Evolutionary conservation across 1,140 invertebrate genomes (phyloP).

Genomic region (Dufourea novaeangliae): DNA sequence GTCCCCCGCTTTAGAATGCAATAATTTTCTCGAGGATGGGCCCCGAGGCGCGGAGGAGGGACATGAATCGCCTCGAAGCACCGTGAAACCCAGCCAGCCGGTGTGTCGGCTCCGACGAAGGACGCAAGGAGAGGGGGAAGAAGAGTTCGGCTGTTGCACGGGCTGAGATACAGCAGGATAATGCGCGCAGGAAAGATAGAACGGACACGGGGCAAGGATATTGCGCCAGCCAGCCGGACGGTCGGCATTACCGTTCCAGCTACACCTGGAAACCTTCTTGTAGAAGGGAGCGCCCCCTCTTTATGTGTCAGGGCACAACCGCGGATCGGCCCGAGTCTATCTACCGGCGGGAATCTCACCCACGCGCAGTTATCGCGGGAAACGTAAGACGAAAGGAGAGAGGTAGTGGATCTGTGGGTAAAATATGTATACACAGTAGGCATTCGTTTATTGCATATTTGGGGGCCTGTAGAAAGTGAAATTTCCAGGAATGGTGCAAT

Average conservation of each 20-base stretch:
- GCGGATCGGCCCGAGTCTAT: constrained; percentile 15
- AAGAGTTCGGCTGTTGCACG: constrained; percentile 38
- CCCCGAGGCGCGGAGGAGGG: constrained; percentile 3
- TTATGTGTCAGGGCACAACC: constrained; percentile 5
- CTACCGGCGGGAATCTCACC: constrained; percentile 31
- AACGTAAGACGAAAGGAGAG: too few species aligned
- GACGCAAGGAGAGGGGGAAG: not conserved
- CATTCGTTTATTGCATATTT: too few species aligned
- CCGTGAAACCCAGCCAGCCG: not conserved
- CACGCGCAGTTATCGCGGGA: too few species aligned
- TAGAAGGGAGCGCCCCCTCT: constrained; percentile 31
- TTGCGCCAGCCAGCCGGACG: constrained; percentile 67
- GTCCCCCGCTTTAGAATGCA: constrained; percentile 46
- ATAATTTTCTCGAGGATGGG: constrained; percentile 44
- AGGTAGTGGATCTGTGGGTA: too few species aligned
- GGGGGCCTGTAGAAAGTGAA: too few species aligned
- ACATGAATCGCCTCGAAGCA: not conserved
- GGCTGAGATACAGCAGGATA: constrained; percentile 71
- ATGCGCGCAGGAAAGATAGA: constrained; percentile 62
- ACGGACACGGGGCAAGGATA: constrained; percentile 60
- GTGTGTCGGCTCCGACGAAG: not conserved
- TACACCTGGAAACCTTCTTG: constrained; percentile 53
- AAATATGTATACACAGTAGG: too few species aligned
- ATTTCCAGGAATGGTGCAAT: too few species aligned
- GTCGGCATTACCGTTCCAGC: constrained; percentile 70